A percentile compares a stretch with the other conserved stretches of the same genome.
Evolutionary conservation across 2,888 invertebrate genomes (phyloP).

Genomic region (Aproaerema taeniolella): DNA sequence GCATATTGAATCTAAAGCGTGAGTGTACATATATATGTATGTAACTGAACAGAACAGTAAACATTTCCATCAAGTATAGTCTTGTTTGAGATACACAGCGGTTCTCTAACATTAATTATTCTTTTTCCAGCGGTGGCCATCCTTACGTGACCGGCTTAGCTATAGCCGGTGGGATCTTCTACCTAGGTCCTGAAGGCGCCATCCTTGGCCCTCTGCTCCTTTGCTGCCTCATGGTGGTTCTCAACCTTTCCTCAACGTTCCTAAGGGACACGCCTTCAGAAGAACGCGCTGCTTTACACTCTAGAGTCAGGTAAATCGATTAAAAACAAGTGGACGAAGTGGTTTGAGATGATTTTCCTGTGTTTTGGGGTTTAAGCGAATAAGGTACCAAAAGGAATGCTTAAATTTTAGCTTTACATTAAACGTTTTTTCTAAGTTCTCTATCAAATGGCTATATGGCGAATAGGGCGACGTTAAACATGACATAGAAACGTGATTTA

Average conservation of each 20-base stretch:
- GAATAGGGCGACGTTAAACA: too few relatives aligned
- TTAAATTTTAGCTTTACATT: too few relatives aligned
- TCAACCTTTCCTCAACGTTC: constrained; percentile 87
- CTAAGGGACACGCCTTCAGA: constrained; percentile 82
- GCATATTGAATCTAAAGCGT: too few relatives aligned
- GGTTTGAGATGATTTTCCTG: constrained; percentile 1
- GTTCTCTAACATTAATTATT: too few relatives aligned
- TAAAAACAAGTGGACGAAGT: neutral
- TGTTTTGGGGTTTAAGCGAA: constrained; percentile 5
- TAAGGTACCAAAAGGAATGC: neutral
- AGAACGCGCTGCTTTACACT: constrained; percentile 70
- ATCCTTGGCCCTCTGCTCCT: constrained; percentile 97
- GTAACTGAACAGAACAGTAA: too few relatives aligned
- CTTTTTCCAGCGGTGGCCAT: constrained; percentile 90
- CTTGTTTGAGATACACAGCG: too few relatives aligned
- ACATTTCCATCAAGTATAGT: too few relatives aligned
- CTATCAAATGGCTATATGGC: too few relatives aligned
- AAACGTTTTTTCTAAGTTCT: too few relatives aligned
- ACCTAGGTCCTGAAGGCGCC: constrained; percentile 97
- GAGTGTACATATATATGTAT: too few relatives aligned
- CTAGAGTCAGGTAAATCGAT: constrained; percentile 72
- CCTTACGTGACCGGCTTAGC: constrained; percentile 98
- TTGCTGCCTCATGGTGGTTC: constrained; percentile 95
- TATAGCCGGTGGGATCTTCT: constrained; percentile 98
- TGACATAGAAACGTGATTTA: too few relatives aligned